Evolutionary conservation across 2,888 invertebrate species (phyloP).

Genomic region (Anthophora plumipes): DNA sequence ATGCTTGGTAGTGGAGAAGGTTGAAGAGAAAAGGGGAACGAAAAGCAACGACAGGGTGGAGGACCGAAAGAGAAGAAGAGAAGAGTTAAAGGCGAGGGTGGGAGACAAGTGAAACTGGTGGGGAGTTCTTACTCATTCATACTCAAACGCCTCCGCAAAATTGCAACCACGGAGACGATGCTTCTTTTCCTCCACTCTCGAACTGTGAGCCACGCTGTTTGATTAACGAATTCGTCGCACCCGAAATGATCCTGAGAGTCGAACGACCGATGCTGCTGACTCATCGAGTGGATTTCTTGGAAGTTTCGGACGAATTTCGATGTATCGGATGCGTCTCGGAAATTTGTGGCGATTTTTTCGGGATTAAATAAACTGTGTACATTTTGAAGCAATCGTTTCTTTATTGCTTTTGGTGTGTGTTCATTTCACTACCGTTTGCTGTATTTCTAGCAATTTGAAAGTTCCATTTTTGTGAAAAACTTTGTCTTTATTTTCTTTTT

Average conservation of each 20-base stretch:
- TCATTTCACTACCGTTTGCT: no score
- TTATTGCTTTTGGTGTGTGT: no score
- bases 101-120: conserved; percentile 59
- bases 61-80: conserved; percentile 23
- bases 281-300: not conserved
- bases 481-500: no score
- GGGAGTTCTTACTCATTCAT: conserved; percentile 80
- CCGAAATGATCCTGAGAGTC: not conserved
- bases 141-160: conserved; percentile 75
- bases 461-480: no score
- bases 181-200: conserved; percentile 38
- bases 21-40: conserved; percentile 2
- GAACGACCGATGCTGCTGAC: no score
- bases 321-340: no score
- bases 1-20: not conserved
- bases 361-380: no score
- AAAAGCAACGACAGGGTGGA: conserved; percentile 10
- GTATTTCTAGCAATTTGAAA: no score
- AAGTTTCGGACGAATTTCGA: no score
- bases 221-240: conserved; percentile 60
- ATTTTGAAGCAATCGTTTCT: no score
- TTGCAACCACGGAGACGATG: conserved; percentile 50
- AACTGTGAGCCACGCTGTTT: conserved; percentile 53
- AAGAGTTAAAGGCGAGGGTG: not conserved
- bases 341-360: no score